Percentiles rank a stretch among this genome's conserved stretches.
phyloP scores from a whole-genome alignment of 2,113 vertebrate species.

The Lepus timidus region DNA sequence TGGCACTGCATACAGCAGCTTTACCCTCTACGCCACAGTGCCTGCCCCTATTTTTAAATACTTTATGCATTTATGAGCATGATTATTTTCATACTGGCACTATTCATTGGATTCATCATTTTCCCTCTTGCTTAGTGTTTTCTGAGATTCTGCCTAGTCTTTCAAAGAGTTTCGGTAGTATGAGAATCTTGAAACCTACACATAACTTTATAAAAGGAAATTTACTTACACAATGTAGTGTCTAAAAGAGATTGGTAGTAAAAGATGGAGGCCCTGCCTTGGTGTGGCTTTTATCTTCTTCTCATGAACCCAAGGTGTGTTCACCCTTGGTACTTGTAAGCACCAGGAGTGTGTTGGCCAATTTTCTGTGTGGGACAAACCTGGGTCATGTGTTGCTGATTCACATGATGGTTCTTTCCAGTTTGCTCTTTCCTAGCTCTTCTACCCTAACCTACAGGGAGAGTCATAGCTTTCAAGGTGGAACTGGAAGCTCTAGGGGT shows the following conservation, averaged over 20 bases:
- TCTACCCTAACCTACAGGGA: not conserved
- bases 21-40: no score
- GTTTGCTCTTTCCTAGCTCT: not conserved
- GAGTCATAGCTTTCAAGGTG: not conserved
- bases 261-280: not conserved
- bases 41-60: not conserved
- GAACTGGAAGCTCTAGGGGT: not conserved
- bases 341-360: not conserved
- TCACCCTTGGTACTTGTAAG: not conserved
- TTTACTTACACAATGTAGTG: not conserved
- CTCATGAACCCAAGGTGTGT: not conserved
- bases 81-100: not conserved
- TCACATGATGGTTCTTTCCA: not conserved
- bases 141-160: not conserved
- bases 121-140: not conserved
- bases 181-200: not conserved
- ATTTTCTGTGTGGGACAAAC: not conserved
- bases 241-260: not conserved
- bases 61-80: constrained; percentile 17
- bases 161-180: not conserved
- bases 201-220: not conserved
- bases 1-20: no score
- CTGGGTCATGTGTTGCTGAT: not conserved
- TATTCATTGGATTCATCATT: not conserved
- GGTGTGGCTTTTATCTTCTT: not conserved